Percentiles rank a stretch among this genome's conserved stretches.
phyloP scores from a whole-genome alignment of 2,113 vertebrate species.

The Actenoides hombroni region DNA sequence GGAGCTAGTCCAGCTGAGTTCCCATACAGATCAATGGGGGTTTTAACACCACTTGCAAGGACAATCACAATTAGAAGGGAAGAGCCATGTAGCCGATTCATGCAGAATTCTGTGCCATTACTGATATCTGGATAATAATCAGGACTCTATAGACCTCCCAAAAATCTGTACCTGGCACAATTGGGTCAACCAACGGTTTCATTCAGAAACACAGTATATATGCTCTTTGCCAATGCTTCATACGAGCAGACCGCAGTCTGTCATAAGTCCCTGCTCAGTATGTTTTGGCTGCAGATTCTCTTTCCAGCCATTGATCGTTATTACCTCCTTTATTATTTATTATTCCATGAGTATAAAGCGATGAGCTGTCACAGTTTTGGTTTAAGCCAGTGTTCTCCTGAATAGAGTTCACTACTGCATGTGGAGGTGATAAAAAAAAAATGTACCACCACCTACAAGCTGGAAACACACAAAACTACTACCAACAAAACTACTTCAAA shows the following conservation, averaged over 20 bases:
- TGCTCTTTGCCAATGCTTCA: background rate
- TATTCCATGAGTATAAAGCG: background rate
- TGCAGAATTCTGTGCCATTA: background rate
- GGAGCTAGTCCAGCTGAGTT: conserved; percentile 3
- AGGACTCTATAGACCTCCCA: background rate
- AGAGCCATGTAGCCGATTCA: background rate
- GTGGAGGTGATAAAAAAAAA: background rate
- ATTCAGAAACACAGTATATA: background rate
- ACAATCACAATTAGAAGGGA: background rate
- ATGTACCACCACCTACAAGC: too few relatives aligned
- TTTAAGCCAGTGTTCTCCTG: background rate
- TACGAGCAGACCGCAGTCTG: background rate
- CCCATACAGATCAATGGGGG: background rate
- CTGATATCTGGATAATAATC: background rate
- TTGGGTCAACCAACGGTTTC: accelerated
- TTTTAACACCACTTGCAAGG: background rate
- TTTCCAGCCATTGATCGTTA: accelerated
- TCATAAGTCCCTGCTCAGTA: background rate
- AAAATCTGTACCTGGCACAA: background rate
- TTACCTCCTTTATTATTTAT: background rate
- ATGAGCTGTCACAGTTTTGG: background rate
- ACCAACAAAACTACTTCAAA: background rate
- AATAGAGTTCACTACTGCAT: background rate
- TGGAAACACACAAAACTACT: background rate
- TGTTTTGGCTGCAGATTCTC: background rate